Conservation (phyloP, 2,797 vertebrate species). For the Pristis pectinata region DNA sequence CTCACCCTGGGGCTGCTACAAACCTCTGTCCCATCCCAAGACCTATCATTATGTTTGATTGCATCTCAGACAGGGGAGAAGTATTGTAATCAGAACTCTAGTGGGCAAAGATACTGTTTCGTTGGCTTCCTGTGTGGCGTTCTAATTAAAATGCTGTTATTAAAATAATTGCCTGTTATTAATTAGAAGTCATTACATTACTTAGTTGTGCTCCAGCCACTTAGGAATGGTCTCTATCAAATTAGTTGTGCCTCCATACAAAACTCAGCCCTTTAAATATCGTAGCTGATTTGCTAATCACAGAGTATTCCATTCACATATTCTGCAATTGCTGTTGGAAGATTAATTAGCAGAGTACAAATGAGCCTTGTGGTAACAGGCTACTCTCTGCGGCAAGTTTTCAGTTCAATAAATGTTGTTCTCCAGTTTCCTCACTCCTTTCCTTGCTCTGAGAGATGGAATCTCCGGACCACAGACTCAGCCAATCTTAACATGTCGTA, state of each 20-base stretch:
- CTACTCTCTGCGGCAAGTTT: background rate
- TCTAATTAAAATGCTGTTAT: conserved; percentile 8
- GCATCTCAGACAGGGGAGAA: no score
- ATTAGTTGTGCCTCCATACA: background rate
- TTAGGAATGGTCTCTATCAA: background rate
- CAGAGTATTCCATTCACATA: background rate
- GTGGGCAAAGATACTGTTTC: background rate
- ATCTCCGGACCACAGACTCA: background rate
- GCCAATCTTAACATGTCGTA: background rate
- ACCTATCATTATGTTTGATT: background rate
- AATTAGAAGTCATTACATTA: conserved; percentile 27
- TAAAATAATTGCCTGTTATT: background rate
- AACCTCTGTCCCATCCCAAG: background rate
- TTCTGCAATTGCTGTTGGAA: background rate
- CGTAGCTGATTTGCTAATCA: background rate
- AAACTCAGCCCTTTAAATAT: conserved; percentile 2
- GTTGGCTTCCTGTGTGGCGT: background rate
- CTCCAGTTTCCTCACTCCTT: background rate
- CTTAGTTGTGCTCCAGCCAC: background rate
- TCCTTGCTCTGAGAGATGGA: background rate
- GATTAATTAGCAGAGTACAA: background rate
- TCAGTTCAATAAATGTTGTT: background rate
- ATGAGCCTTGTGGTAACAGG: background rate
- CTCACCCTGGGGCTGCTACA: background rate
- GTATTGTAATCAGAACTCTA: background rate